Conservation (phyloP, 2,113 vertebrate species). For the Bos javanicus region DNA sequence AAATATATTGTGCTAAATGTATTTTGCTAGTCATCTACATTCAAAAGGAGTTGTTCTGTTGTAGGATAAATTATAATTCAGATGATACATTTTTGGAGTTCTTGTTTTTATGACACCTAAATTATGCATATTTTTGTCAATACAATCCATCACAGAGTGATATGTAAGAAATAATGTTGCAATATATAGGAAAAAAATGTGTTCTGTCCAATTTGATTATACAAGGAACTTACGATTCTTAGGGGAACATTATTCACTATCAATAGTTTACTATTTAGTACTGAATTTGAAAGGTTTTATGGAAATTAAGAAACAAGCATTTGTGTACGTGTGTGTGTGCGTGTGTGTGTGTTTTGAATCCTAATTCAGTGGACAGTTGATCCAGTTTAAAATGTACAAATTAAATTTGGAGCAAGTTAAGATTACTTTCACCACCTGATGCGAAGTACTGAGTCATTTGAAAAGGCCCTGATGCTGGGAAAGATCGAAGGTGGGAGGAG, state of each 20-base stretch:
- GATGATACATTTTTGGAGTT: constrained; percentile 45
- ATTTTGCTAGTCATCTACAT: constrained; percentile 41
- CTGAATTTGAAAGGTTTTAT: not conserved
- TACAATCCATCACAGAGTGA: not conserved
- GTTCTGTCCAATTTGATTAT: not conserved
- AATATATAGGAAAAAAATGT: not conserved
- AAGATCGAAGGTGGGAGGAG: not conserved
- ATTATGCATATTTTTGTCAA: constrained; percentile 42
- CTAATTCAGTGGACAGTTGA: not conserved
- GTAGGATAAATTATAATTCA: not conserved
- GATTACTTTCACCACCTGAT: not conserved
- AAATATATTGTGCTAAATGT: constrained; percentile 48
- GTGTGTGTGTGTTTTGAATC: not conserved
- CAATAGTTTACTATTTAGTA: constrained; percentile 9
- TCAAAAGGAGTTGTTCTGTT: constrained; percentile 46
- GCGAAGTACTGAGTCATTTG: not conserved
- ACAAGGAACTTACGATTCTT: not conserved
- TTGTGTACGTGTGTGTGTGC: not conserved
- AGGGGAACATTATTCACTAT: not conserved
- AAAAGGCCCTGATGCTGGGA: not conserved
- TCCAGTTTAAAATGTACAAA: not conserved
- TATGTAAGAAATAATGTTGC: constrained; percentile 48
- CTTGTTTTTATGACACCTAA: constrained; percentile 23
- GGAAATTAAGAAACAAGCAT: constrained; percentile 9
- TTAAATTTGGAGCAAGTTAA: not conserved